A percentile compares a stretch with the other conserved stretches of the same genome.
phyloP scores from a whole-genome alignment of 2,797 vertebrate genomes.

The Picus viridis region DNA sequence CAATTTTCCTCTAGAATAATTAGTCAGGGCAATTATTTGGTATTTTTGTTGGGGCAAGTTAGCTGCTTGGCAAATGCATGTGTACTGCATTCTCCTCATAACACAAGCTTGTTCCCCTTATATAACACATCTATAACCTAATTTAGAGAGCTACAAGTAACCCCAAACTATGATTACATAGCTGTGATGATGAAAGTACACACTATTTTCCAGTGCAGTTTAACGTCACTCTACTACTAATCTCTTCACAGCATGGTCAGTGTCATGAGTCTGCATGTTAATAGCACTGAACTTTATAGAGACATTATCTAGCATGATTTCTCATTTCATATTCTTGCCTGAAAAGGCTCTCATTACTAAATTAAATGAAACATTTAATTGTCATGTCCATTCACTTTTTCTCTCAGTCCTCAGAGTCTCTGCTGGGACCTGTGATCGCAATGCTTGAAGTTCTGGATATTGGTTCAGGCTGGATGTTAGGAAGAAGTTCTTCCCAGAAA shows the following conservation, averaged over 20 bases:
- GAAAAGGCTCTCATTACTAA: background rate
- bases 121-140: background rate
- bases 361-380: background rate
- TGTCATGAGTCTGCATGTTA: background rate
- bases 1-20: background rate
- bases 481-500: too few relatives aligned
- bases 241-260: background rate
- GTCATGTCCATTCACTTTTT: background rate
- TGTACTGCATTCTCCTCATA: background rate
- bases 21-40: background rate
- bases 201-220: background rate
- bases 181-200: background rate
- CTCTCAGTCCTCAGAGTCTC: background rate
- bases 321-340: background rate
- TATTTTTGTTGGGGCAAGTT: background rate
- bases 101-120: background rate
- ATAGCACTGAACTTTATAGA: background rate
- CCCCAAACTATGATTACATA: rapidly evolving
- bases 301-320: background rate
- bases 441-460: background rate
- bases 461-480: too few relatives aligned
- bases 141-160: background rate
- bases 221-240: background rate
- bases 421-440: background rate
- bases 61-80: background rate